phyloP scores from a whole-genome alignment of 2,113 vertebrate genomes.

The Sarotherodon lohbergeri region DNA sequence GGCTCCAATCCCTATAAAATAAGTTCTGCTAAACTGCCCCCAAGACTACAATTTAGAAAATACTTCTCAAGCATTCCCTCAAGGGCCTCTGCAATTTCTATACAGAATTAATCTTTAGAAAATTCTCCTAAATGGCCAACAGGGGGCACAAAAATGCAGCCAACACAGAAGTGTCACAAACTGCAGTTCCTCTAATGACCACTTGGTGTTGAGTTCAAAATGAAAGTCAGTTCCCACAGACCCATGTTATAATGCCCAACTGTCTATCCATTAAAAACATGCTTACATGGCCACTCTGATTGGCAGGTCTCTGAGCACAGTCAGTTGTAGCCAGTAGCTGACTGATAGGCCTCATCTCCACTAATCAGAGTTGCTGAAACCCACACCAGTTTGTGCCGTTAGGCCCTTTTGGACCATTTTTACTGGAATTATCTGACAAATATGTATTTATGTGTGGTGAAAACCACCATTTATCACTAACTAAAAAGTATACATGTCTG shows the following conservation, averaged over 20 bases:
- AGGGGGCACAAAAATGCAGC: neutral
- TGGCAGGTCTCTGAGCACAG: neutral
- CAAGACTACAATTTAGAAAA: neutral
- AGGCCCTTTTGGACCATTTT: neutral
- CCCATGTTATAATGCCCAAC: neutral
- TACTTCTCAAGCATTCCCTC: too few relatives aligned
- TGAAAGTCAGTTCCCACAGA: neutral
- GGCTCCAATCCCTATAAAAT: neutral
- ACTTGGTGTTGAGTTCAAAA: neutral
- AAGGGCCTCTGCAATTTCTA: too few relatives aligned
- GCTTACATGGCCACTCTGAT: neutral
- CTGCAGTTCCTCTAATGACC: neutral
- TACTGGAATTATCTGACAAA: neutral
- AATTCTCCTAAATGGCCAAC: neutral
- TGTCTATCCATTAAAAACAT: neutral
- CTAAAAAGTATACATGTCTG: neutral
- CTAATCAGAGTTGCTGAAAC: neutral
- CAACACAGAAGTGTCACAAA: neutral
- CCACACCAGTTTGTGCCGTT: neutral
- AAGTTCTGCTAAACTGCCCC: neutral
- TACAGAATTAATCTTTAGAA: too few relatives aligned
- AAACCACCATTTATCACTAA: neutral
- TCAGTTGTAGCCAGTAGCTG: neutral
- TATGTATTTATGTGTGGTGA: neutral
- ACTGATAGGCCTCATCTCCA: neutral